Conservation (phyloP, 2,113 vertebrate species). For the Lepisosteus oculatus region DNA sequence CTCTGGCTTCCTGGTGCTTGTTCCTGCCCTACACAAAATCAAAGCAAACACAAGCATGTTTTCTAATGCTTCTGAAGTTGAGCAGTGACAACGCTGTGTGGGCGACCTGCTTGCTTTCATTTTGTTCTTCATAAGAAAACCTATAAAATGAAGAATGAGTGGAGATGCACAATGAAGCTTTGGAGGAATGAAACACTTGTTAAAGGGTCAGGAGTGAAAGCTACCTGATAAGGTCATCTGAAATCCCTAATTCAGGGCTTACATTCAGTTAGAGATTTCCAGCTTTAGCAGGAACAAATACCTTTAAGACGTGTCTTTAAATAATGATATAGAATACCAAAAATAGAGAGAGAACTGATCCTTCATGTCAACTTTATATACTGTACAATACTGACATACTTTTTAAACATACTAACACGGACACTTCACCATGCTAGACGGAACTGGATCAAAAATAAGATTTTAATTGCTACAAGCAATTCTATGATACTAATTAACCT, state of each 20-base stretch:
- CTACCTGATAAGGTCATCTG: slow-evolving; percentile 66
- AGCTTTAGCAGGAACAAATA: no score
- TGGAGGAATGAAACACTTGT: slow-evolving; percentile 51
- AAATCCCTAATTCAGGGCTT: slow-evolving; percentile 65
- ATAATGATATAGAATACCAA: no score
- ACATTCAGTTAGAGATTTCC: slow-evolving; percentile 45
- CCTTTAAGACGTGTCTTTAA: no score
- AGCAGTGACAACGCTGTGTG: slow-evolving; percentile 52
- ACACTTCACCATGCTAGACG: no score
- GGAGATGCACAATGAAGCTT: slow-evolving; percentile 53
- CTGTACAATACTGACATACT: no score
- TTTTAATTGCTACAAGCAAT: no score
- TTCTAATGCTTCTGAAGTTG: slow-evolving; percentile 62
- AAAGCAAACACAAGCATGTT: slow-evolving; percentile 68
- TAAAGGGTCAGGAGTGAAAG: slow-evolving; percentile 65
- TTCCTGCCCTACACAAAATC: slow-evolving; percentile 61
- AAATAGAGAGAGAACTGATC: no score
- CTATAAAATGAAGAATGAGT: slow-evolving; percentile 61
- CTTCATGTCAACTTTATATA: no score
- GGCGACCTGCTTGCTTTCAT: slow-evolving; percentile 67
- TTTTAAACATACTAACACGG: no score
- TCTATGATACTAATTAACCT: no score
- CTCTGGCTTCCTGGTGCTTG: slow-evolving; percentile 58
- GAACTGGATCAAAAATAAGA: no score
- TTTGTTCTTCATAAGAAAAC: slow-evolving; percentile 71